Evolutionary conservation across 2,797 vertebrate species (phyloP).

Genomic region (Triplophysa yarkandensis): DNA sequence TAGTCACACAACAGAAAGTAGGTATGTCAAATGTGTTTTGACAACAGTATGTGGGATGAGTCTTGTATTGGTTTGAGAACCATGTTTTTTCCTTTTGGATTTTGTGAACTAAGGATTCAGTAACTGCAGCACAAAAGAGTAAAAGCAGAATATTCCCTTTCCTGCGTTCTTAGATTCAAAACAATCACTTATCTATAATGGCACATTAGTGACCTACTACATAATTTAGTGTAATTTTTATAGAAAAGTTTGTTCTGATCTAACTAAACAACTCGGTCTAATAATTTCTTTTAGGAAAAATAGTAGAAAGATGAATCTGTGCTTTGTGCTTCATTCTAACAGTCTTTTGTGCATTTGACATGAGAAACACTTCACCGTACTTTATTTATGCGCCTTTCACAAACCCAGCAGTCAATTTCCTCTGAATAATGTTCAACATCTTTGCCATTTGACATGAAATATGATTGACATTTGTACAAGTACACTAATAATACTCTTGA

Average conservation of each 20-base stretch:
- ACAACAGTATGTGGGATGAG: not conserved
- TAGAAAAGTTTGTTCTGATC: too few relatives aligned
- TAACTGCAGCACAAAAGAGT: not conserved
- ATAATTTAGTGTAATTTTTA: too few relatives aligned
- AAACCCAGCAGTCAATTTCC: not conserved
- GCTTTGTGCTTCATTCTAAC: not conserved
- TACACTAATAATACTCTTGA: not conserved
- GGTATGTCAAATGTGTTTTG: not conserved
- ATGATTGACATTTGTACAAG: conserved; percentile 7
- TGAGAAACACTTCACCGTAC: not conserved
- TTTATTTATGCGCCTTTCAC: conserved; percentile 7
- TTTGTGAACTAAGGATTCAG: not conserved
- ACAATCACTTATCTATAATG: not conserved
- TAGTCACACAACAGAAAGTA: not conserved
- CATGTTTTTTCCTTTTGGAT: not conserved
- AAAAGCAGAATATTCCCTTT: not conserved
- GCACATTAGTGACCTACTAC: not conserved
- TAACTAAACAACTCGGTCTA: too few relatives aligned
- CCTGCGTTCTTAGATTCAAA: not conserved
- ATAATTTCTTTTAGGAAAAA: not conserved
- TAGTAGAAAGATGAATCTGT: not conserved
- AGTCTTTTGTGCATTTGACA: conserved; percentile 1
- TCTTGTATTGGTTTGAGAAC: not conserved
- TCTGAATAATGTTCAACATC: not conserved
- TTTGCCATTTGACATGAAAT: not conserved